Evolutionary conservation across 2,797 vertebrate genomes (phyloP).

Genomic region (Ctenosaura bakeri): DNA sequence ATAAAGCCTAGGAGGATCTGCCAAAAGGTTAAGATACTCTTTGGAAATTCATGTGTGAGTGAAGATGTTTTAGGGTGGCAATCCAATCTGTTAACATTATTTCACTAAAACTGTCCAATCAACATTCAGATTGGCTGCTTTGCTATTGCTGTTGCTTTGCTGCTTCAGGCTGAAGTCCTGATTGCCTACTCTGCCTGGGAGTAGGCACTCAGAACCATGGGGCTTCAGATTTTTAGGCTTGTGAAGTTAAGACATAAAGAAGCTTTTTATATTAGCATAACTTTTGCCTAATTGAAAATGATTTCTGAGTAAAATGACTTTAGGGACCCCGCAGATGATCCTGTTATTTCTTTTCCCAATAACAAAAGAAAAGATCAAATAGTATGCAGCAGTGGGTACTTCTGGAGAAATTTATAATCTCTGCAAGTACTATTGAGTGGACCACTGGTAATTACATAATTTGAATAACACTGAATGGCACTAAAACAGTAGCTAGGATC

Average conservation of each 20-base stretch:
- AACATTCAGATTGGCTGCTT: background rate
- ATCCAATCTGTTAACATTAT: background rate
- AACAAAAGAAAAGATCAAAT: background rate
- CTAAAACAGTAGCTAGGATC: background rate
- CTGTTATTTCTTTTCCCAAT: background rate
- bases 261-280: background rate
- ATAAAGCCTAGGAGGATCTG: background rate
- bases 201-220: background rate
- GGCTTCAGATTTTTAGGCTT: background rate
- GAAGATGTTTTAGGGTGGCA: background rate
- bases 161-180: background rate
- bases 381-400: background rate
- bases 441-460: background rate
- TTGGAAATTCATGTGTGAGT: background rate
- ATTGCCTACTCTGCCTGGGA: background rate
- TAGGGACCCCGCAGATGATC: background rate
- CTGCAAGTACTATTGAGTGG: background rate
- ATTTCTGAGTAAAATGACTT: background rate
- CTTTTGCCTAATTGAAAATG: background rate
- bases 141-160: constrained; percentile 19
- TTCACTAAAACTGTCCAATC: constrained; percentile 7
- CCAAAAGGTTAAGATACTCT: background rate
- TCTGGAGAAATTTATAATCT: background rate
- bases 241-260: background rate
- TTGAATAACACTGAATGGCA: background rate